phyloP scores from a whole-genome alignment of 2,113 vertebrate genomes.

The Myiozetetes cayanensis region DNA sequence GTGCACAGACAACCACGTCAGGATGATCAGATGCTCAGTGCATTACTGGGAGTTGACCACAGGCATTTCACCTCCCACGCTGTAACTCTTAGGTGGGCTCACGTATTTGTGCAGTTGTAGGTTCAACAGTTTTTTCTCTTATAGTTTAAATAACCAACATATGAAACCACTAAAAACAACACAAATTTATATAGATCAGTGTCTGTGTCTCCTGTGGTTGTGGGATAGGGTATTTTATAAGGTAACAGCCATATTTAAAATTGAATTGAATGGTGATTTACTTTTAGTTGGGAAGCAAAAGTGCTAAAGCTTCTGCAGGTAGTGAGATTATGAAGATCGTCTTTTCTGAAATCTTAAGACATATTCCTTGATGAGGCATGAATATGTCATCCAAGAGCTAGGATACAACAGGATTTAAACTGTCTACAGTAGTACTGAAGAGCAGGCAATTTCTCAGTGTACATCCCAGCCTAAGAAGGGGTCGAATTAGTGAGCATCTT shows the following conservation, averaged over 20 bases:
- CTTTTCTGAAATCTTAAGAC: slow-evolving; percentile 6
- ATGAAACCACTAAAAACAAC: neutral
- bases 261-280: neutral
- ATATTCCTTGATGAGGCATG: neutral
- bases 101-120: neutral
- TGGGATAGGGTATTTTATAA: neutral
- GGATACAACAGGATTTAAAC: neutral
- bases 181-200: neutral
- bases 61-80: neutral
- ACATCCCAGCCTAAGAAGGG: neutral
- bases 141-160: neutral
- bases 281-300: neutral
- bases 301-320: neutral
- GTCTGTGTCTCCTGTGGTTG: neutral
- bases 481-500: neutral
- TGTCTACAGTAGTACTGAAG: neutral
- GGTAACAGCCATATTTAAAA: neutral
- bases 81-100: neutral
- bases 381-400: neutral
- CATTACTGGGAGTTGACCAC: neutral
- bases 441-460: neutral
- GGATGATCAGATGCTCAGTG: neutral
- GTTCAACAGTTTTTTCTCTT: neutral
- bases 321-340: neutral
- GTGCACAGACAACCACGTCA: neutral